A percentile compares a stretch with the other conserved stretches of the same genome.
phyloP scores from a whole-genome alignment of 2,113 vertebrate species.

The Passer montanus region DNA sequence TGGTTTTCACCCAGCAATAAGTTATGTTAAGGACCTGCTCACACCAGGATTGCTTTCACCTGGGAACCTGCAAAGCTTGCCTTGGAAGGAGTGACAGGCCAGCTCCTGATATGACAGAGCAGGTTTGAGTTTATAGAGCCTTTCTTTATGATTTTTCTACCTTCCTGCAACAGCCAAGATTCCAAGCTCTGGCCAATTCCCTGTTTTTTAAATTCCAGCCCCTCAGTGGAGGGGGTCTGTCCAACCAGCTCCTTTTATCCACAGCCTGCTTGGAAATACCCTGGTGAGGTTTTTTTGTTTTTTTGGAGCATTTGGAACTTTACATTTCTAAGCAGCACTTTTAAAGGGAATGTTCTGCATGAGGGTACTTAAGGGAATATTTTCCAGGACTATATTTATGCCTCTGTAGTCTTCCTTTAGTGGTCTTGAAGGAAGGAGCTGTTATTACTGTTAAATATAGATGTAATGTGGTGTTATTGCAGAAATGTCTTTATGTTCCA shows the following conservation, averaged over 20 bases:
- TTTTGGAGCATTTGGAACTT: neutral
- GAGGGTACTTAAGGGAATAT: neutral
- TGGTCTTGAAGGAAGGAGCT: neutral
- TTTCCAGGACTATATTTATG: neutral
- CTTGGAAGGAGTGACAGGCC: neutral
- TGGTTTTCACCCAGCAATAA: neutral
- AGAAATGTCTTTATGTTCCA: neutral
- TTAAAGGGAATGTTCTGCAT: neutral
- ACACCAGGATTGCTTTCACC: neutral
- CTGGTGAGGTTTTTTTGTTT: neutral
- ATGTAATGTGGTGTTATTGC: neutral
- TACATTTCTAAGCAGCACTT: neutral
- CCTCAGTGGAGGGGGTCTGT: neutral
- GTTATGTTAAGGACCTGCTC: neutral
- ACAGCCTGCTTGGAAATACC: neutral
- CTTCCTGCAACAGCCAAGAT: neutral
- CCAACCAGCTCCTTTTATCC: neutral
- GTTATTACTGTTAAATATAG: neutral
- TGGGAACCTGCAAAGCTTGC: neutral
- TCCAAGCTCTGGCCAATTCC: neutral
- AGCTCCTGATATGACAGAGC: neutral
- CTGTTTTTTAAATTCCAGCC: neutral
- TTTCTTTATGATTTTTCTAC: neutral
- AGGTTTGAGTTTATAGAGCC: neutral
- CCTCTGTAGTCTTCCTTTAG: neutral